Evolutionary conservation across 1,140 invertebrate genomes (phyloP).

Genomic region (Polypedilum vanderplanki): DNA sequence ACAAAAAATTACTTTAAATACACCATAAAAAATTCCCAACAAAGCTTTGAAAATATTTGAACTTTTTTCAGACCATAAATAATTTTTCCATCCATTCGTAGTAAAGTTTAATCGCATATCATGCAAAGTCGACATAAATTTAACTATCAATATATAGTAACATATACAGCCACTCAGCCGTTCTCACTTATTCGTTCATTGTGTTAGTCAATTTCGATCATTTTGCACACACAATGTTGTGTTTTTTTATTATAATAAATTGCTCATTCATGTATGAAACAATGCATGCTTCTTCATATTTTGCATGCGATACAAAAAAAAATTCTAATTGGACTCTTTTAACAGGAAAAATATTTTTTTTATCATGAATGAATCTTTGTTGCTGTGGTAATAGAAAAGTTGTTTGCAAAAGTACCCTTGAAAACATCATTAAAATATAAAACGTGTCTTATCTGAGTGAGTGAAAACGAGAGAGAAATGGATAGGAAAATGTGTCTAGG

Average conservation of each 20-base stretch:
- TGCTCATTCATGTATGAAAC: conserved; percentile 11
- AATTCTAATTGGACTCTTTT: conserved; percentile 12
- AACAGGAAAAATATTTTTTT: background rate
- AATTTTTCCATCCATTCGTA: background rate
- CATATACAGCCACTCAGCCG: no score
- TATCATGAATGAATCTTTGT: conserved; percentile 19
- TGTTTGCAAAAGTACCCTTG: conserved; percentile 6
- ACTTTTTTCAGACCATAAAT: background rate
- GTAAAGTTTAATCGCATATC: background rate
- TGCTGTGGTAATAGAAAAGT: conserved; percentile 5
- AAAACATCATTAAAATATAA: conserved; percentile 12
- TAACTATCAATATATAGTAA: background rate
- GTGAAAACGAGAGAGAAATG: no score
- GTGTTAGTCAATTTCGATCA: no score
- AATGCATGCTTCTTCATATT: background rate
- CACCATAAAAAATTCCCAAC: no score
- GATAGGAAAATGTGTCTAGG: no score
- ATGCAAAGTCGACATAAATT: conserved; percentile 18
- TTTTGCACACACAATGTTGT: background rate
- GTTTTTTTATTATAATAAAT: no score
- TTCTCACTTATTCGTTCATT: no score
- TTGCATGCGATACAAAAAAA: conserved; percentile 17
- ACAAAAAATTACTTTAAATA: no score
- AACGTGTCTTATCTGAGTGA: background rate
- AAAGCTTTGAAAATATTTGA: no score